Conservation (phyloP, 1,140 invertebrate genomes). For the Neodiprion fabricii region DNA sequence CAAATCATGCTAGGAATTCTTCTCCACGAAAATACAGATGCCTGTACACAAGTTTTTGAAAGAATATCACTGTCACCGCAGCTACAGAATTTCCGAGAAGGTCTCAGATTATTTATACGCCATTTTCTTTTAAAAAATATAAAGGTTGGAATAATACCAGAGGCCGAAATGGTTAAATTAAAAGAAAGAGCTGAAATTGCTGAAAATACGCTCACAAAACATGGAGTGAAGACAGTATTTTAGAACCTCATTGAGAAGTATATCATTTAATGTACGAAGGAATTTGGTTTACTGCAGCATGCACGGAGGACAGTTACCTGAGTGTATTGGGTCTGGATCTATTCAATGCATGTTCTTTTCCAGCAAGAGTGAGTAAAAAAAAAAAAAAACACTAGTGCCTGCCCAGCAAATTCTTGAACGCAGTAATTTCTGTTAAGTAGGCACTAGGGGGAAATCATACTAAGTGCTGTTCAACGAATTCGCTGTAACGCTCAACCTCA, state of each 20-base stretch:
- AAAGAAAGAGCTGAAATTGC: conserved; percentile 63
- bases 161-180: conserved; percentile 62
- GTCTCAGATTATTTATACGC: conserved; percentile 78
- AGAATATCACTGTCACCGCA: conserved; percentile 71
- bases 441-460: no score
- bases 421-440: no score
- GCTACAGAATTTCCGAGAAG: conserved; percentile 76
- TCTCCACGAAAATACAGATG: conserved; percentile 65
- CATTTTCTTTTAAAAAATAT: conserved; percentile 78
- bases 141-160: conserved; percentile 57
- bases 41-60: conserved; percentile 69
- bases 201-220: conserved; percentile 63
- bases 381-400: no score
- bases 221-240: conserved; percentile 40
- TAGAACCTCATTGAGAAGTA: conserved; percentile 23
- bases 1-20: conserved; percentile 75
- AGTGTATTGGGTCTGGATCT: no score
- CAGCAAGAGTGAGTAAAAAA: no score
- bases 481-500: no score
- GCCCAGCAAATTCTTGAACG: no score
- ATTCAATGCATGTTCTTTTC: no score
- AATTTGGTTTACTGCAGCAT: neutral
- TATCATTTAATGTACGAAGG: neutral
- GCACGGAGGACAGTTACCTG: no score
- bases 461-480: no score